Evolutionary conservation across 2,888 invertebrate genomes (phyloP).

Genomic region (Troilus luridus): DNA sequence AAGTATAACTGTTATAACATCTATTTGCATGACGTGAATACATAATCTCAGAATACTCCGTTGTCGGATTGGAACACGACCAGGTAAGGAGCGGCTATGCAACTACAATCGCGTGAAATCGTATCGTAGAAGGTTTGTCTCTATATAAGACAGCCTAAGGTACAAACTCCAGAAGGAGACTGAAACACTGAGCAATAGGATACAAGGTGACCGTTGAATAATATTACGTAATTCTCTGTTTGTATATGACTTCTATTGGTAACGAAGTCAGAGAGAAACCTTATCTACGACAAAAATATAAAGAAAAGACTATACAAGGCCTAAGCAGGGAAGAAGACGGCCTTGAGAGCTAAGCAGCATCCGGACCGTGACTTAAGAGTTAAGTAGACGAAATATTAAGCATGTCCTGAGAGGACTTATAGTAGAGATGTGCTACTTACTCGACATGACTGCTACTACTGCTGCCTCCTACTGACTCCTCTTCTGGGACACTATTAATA

Average conservation of each 20-base stretch:
- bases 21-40: neutral
- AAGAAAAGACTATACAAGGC: neutral
- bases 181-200: neutral
- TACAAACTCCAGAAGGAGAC: neutral
- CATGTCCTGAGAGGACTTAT: neutral
- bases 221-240: neutral
- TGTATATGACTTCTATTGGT: neutral
- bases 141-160: neutral
- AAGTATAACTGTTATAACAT: too few species aligned
- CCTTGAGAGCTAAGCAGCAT: neutral
- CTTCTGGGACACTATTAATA: neutral
- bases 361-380: neutral
- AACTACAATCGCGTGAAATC: neutral
- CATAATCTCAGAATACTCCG: neutral
- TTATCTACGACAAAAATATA: neutral
- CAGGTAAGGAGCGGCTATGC: neutral
- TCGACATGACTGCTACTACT: neutral
- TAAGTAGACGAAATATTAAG: neutral
- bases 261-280: neutral
- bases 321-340: neutral
- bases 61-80: neutral
- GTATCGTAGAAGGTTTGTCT: neutral
- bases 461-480: neutral
- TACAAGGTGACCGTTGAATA: neutral
- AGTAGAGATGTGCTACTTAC: neutral